Evolutionary conservation across 2,113 vertebrate species (phyloP), one percentile per base, ranked within the genome.

Genomic region (Brachirus orientalis): DNA sequence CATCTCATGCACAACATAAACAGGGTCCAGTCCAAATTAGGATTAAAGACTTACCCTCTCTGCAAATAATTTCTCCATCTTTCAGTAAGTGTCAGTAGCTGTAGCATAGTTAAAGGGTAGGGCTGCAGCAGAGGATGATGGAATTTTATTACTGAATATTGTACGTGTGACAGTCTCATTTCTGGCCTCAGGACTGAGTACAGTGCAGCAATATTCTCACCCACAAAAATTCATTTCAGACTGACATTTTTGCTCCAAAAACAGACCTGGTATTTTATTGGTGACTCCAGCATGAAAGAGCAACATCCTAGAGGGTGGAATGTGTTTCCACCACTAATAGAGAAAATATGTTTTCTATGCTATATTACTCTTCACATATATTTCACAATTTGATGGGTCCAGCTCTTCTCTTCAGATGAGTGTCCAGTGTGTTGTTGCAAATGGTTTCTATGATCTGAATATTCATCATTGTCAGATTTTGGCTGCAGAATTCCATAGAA

Each of bases 71-170:
- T 83, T 79, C 72, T 55, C 59, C 46, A 44, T 59, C 70, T 80
- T 45, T 14, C 61, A 63, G 53, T 47, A 78, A 48, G 79, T 37
- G 63, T 70, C 47, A n/a, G 43, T 3, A 17, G 51, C 61, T 47
- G 76, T 56, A 47, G 36, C 79, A 20, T 46, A 33, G 73, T 63
- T 72, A 65, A 40, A 47, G 67, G 79, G 61, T 58, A 28, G 67
- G 63, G 71, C 66, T 52, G 60, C 78, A 72, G 82, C 13, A 13
- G 51, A 75, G 59, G 69, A 84, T 84, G 86, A 86, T 79, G 72
- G 85, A 70, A 81, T 90, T 88, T 65, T 7, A 17, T 86, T 84
- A 85, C 75, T 74, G 76, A 74, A 76, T 80, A 67, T 69, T 61
- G 68, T 54, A 37, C n/a, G 73, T 72, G 75, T 77, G 75, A 82